These are phyloP conservation scores for Limnothrissa miodon DNA, from an alignment of 2,113 vertebrate species.

Conservation along the genomic window DNA sequence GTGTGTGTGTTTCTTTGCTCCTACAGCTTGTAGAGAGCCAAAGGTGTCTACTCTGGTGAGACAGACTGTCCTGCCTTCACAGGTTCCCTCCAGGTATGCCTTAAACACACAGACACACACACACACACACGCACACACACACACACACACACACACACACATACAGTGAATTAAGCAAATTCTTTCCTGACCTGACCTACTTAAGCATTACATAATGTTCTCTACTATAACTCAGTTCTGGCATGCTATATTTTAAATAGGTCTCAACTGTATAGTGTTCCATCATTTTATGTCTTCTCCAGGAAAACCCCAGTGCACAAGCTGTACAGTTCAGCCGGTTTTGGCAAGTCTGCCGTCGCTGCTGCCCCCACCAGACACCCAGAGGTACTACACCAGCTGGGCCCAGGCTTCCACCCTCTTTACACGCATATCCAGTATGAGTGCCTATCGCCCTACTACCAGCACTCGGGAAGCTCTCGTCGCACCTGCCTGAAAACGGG, in stretches of 20 bases:
- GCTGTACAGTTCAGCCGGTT: slow-evolving; percentile 79
- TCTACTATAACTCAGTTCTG: neutral
- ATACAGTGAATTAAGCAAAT: neutral
- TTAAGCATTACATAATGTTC: neutral
- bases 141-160: neutral
- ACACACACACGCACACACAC: neutral
- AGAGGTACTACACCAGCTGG: slow-evolving; percentile 72
- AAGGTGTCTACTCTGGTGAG: slow-evolving; percentile 94
- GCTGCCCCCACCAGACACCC: slow-evolving; percentile 77
- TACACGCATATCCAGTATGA: slow-evolving; percentile 93
- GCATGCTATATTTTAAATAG: neutral
- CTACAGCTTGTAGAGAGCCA: slow-evolving; percentile 88
- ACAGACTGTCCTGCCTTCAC: slow-evolving; percentile 83
- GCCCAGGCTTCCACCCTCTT: slow-evolving; percentile 84
- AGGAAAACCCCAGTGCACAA: slow-evolving; percentile 92
- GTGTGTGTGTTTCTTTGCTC: neutral
- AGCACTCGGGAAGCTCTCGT: slow-evolving; percentile 85
- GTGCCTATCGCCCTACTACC: slow-evolving; percentile 88
- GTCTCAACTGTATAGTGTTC: neutral
- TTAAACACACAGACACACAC: neutral
- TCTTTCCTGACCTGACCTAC: neutral
- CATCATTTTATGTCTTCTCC: slow-evolving; percentile 35
- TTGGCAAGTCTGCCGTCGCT: slow-evolving; percentile 67
- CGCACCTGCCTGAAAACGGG: slow-evolving; percentile 94
- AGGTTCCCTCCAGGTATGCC: slow-evolving; percentile 82